A percentile compares a stretch with the other conserved stretches of the same genome.
Conservation (phyloP, 2,113 vertebrate genomes). For the Antennarius striatus region DNA sequence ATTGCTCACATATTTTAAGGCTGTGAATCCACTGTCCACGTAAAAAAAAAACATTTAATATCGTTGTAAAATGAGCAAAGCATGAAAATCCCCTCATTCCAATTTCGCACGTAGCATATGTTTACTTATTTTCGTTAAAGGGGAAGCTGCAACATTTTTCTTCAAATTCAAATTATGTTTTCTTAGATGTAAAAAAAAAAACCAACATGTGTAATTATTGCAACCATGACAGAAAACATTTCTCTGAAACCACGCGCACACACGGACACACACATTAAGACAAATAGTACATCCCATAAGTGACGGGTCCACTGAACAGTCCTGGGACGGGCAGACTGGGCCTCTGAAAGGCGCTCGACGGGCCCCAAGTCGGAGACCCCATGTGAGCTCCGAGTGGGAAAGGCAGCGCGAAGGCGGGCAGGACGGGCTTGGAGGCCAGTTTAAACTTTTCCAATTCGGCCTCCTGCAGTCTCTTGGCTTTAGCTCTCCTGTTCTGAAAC, state of each 20-base stretch:
- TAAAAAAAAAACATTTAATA: slow-evolving; percentile 17
- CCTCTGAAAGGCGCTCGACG: slow-evolving; percentile 74
- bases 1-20: slow-evolving; percentile 8
- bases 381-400: slow-evolving; percentile 79
- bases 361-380: slow-evolving; percentile 75
- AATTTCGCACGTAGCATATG: slow-evolving; percentile 1
- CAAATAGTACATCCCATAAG: slow-evolving; percentile 86
- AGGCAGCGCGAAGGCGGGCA: slow-evolving; percentile 83
- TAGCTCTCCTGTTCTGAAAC: slow-evolving; percentile 87
- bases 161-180: slow-evolving; percentile 4
- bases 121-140: too few relatives aligned
- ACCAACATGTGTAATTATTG: slow-evolving; percentile 19
- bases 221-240: slow-evolving; percentile 5
- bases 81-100: neutral
- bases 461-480: slow-evolving; percentile 86
- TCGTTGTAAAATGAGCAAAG: neutral
- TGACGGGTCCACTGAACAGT: slow-evolving; percentile 81
- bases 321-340: slow-evolving; percentile 78
- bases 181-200: neutral
- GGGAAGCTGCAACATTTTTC: neutral
- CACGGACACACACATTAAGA: slow-evolving; percentile 68
- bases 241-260: slow-evolving; percentile 1
- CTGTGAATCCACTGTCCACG: slow-evolving; percentile 31
- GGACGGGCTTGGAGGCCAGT: slow-evolving; percentile 81
- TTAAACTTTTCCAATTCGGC: slow-evolving; percentile 86